A percentile compares a stretch with the other conserved stretches of the same genome.
These are phyloP conservation scores for Rousettus leschenaultii DNA, from an alignment of 2,113 vertebrate species.

Conservation along the genomic window DNA sequence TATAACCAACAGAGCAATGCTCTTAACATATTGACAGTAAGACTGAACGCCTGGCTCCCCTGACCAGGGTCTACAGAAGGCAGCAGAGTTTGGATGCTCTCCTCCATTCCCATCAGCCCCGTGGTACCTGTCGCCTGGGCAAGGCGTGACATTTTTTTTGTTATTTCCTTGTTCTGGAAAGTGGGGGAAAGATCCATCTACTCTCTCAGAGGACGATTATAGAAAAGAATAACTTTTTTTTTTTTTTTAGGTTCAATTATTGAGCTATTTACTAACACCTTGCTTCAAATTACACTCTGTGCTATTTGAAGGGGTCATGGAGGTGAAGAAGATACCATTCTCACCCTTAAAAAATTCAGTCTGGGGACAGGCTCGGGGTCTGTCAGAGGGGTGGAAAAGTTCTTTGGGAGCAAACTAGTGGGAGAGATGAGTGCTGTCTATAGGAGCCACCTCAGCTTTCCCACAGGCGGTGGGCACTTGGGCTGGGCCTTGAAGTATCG, in stretches of 20 bases:
- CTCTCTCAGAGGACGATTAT: neutral
- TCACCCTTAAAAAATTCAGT: neutral
- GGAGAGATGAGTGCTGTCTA: neutral
- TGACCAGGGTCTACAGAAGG: neutral
- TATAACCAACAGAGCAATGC: constrained; percentile 59
- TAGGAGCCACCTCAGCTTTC: neutral
- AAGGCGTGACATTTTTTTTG: neutral
- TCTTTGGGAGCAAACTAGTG: neutral
- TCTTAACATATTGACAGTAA: constrained; percentile 25
- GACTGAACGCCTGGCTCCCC: neutral
- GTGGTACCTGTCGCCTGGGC: neutral
- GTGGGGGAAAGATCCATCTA: neutral
- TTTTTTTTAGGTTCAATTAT: neutral
- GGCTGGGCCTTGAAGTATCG: neutral
- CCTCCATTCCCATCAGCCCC: neutral
- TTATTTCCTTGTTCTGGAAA: constrained; percentile 21
- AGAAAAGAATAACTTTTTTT: neutral
- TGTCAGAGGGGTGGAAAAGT: neutral
- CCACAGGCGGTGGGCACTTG: neutral
- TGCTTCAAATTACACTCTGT: neutral
- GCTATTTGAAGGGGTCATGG: neutral
- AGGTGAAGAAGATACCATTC: neutral
- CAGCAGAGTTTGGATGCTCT: neutral
- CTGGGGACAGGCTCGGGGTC: neutral
- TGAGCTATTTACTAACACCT: neutral